phyloP scores from a whole-genome alignment of 2,113 vertebrate genomes.

The Glareola pratincola region DNA sequence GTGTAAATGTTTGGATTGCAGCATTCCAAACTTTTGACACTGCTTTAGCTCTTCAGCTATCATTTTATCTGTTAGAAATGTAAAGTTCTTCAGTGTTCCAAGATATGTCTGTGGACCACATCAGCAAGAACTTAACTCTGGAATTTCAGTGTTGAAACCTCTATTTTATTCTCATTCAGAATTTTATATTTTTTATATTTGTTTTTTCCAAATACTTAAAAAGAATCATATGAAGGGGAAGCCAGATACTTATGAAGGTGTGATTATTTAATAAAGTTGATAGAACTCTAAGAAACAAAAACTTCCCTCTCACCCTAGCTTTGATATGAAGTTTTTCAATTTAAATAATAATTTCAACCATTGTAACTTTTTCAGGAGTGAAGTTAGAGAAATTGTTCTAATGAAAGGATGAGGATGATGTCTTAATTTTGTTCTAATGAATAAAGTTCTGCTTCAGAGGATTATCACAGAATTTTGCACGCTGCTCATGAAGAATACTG shows the following conservation, averaged over 20 bases:
- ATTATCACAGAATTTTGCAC: background rate
- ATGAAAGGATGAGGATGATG: background rate
- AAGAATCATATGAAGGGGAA: background rate
- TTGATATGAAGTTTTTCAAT: background rate
- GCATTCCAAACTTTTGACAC: background rate
- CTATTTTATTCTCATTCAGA: background rate
- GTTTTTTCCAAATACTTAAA: background rate
- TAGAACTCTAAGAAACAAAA: background rate
- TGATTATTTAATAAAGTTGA: background rate
- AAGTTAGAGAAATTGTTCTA: background rate
- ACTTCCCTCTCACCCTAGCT: background rate
- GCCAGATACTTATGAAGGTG: background rate
- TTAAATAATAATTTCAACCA: background rate
- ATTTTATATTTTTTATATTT: background rate
- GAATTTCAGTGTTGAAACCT: background rate
- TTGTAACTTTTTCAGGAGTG: background rate
- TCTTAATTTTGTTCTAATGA: background rate
- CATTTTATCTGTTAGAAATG: background rate
- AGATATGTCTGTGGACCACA: background rate
- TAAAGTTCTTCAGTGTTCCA: background rate
- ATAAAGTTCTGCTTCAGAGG: background rate
- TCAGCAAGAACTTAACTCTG: background rate
- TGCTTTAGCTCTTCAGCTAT: background rate
- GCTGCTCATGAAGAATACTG: background rate
- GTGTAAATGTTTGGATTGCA: background rate